phyloP scores from a whole-genome alignment of 2,113 vertebrate genomes.

The Sturnira hondurensis region DNA sequence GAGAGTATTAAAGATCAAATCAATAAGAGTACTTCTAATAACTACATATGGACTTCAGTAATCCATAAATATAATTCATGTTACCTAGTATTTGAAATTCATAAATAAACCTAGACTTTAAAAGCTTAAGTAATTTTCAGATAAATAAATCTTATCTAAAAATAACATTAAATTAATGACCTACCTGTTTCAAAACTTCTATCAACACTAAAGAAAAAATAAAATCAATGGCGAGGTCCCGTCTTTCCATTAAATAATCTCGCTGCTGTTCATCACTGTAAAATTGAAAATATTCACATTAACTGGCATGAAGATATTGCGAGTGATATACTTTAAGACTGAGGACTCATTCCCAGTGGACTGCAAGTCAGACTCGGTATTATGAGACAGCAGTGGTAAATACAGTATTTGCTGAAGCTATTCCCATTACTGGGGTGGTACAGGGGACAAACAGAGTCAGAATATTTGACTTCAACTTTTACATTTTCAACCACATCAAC shows the following conservation, averaged over 20 bases:
- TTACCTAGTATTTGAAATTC: background rate
- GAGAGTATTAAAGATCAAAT: background rate
- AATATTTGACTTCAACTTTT: background rate
- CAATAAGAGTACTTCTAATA: background rate
- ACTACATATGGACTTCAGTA: background rate
- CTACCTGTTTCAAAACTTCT: slow-evolving; percentile 98
- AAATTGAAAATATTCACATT: slow-evolving; percentile 75
- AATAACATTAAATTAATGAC: slow-evolving; percentile 48
- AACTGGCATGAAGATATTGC: slow-evolving; percentile 25
- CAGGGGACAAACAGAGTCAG: background rate
- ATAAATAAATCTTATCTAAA: background rate
- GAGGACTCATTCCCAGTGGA: background rate
- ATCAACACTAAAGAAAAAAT: slow-evolving; percentile 99
- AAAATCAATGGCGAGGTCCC: slow-evolving; percentile 99
- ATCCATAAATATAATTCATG: background rate
- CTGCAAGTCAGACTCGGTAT: background rate
- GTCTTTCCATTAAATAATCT: slow-evolving; percentile 97
- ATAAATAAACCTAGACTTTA: background rate
- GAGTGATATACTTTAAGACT: background rate
- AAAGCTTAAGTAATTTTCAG: background rate
- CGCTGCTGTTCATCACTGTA: slow-evolving; percentile 97
- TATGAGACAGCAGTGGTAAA: background rate
- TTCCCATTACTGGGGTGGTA: background rate
- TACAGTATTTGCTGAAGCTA: background rate
- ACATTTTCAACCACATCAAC: background rate